phyloP scores from a whole-genome alignment of 2,888 invertebrate species.

The Dioctria rufipes region DNA sequence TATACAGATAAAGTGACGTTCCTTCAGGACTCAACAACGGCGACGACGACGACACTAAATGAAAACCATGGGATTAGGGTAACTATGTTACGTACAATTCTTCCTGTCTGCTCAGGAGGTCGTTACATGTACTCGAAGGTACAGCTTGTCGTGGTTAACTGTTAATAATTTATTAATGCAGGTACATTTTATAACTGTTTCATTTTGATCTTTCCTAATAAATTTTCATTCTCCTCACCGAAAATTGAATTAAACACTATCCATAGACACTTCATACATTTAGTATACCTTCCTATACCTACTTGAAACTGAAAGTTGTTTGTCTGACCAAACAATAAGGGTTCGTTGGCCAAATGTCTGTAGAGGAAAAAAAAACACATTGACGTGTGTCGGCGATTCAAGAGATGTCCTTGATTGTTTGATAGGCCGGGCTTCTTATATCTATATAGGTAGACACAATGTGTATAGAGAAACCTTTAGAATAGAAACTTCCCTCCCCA shows the following conservation, averaged over 20 bases:
- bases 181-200: background rate
- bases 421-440: background rate
- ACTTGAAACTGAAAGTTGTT: background rate
- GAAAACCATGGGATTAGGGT: background rate
- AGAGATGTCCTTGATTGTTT: conserved; percentile 1
- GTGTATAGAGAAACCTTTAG: background rate
- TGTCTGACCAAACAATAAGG: conserved; percentile 22
- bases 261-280: background rate
- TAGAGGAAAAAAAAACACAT: background rate
- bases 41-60: background rate
- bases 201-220: conserved; percentile 34
- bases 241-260: conserved; percentile 39
- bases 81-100: background rate
- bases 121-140: background rate
- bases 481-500: background rate
- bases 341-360: background rate
- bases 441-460: too few species aligned
- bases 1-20: background rate
- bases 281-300: background rate
- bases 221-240: conserved; percentile 16
- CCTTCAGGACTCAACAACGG: background rate
- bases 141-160: background rate
- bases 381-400: conserved; percentile 26
- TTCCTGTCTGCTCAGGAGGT: background rate
- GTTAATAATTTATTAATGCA: conserved; percentile 31